These are phyloP conservation scores for Amniataba percoides DNA, from an alignment of 2,797 vertebrate species.

Conservation along the genomic window DNA sequence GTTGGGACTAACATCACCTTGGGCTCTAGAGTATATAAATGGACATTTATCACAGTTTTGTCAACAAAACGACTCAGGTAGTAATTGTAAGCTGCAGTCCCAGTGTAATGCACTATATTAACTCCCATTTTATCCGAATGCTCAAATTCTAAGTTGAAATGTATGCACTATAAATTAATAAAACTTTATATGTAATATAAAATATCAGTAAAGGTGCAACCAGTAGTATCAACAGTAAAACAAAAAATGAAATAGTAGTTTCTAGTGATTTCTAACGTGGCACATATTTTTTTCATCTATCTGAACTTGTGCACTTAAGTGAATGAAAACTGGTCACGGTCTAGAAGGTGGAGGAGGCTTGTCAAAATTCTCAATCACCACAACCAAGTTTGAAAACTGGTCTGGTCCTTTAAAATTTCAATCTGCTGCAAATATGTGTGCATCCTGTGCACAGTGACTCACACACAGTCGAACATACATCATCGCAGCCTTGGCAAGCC, in stretches of 20 bases:
- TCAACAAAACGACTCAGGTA: too few species aligned
- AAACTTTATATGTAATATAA: too few species aligned
- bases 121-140: background rate
- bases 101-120: background rate
- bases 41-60: background rate
- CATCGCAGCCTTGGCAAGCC: constrained; percentile 52
- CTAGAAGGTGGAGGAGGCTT: background rate
- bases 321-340: background rate
- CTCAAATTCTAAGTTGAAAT: too few species aligned
- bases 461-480: constrained; percentile 51
- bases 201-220: too few species aligned
- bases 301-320: background rate
- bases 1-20: background rate
- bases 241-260: background rate
- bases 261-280: background rate
- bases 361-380: background rate
- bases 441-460: constrained; percentile 34
- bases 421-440: constrained; percentile 23
- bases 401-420: constrained; percentile 1
- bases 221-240: background rate
- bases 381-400: background rate
- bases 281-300: background rate
- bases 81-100: too few species aligned
- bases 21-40: background rate
- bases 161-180: background rate